Base-by-base conservation (phyloP, 2,888 invertebrate genomes). In the Dynastes maya region DNA sequence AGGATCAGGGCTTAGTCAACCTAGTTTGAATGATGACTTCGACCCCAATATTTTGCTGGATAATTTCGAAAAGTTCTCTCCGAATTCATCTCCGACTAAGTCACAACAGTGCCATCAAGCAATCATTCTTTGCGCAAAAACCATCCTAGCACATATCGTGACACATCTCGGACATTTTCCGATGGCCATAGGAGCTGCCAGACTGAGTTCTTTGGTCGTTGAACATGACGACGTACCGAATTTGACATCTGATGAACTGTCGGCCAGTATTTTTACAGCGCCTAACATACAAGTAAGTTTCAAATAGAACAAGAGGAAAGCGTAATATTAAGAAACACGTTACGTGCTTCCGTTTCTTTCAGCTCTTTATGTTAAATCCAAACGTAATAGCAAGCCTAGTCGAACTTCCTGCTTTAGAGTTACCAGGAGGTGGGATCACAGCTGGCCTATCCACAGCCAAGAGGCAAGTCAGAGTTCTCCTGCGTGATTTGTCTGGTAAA, bases 121-220 rank as follows among this genome's bases (percentile, higher is more conserved):
- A 0, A 91, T 94, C 55, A 90, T 91, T 78, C 88, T 91, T 70
- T 91, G 91, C 80, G 91, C 91, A 1, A 90, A 90, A 81, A 90
- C 91, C 0, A 89, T 91, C 5, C 92, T 97, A 86, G 94, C 94
- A 83, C 98, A 98, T 89, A 91, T 98, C 83, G 94, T 98, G 5
- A 95, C 97, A 82, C 97, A 97, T 90, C 90, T 98, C 83, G 97
- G 97, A 0, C 98, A 98, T 88, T 98, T 98, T 90, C 98, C 98
- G 13, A 94, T 97, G 90, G 96, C 96, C 80, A 93, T 94, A 70
- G 96, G 96, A 75, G 97, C 98, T 0, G 95, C 97, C 67, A 92
- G 97, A 80, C 90, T 98, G 29, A 96, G 97, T 81, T 97, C 97
- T 0, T 91, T 95, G 84, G 97, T 98, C 13, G 95, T 96, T 83